Evolutionary conservation across 37 sponge, comb jelly and placozoan genomes (phyloP), one percentile per base, ranked within the genome.

Genomic region (Axinella damicornis): DNA sequence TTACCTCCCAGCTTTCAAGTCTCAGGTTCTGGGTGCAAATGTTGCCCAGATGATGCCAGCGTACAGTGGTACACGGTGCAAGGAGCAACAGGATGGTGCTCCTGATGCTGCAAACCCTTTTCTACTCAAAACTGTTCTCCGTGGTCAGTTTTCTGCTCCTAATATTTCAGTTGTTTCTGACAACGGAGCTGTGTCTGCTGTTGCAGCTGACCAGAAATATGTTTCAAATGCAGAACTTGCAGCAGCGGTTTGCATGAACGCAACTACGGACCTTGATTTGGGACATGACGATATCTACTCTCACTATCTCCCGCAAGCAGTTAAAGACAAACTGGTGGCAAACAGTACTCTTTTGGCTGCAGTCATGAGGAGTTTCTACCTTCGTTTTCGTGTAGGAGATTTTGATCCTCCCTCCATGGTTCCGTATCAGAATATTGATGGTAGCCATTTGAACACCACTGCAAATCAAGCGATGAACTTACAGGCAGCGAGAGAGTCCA

Each of bases 1-100:
- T 11, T 92, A 92, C 56, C 64, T 88, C 21, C 81, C 85, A 24
- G 80, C 93, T 28, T 92, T 92, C 70, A 92, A 92, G 59, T 84
- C 93, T 21, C 93, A 92, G 65, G 85, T 92, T 9, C 9, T 88
- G 56, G 93, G 62, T 13, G 88, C 74, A 27, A 87, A 87, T 24
- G 92, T 79, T 5, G 72, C 83, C 24, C 92, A 92, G 63, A 85
- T 92, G 17, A 92, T 92, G 93, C 89, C 93, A 5, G 93, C 93
- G 13, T 89, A 89, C 66, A 92, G 89, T 66, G 89, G 89, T 0
- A 15, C 84, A 33, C 59, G 71, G 59, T 84, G 85, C 33, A 65
- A 40, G 19, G 31, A 66, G 13, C 57, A 69, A 33, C 80, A 53
- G 4, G 81, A 87, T 39, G 93, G 93, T 13, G 93, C 93, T 24